Evolutionary conservation across 2,113 vertebrate genomes (phyloP).

Genomic region (Eudyptes chrysolophus): DNA sequence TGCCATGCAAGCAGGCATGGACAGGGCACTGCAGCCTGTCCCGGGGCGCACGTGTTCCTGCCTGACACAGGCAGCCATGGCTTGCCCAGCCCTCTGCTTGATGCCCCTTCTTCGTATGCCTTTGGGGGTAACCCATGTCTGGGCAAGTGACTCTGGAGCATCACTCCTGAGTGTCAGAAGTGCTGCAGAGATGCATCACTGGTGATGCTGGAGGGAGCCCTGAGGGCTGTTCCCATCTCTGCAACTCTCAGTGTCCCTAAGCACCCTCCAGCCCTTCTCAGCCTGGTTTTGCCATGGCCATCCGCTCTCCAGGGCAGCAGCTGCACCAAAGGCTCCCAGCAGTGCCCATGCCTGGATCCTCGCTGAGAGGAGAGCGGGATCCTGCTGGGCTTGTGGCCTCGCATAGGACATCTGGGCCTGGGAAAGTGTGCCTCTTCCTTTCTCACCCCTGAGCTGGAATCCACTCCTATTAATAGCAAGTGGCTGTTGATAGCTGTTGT

Average conservation of each 20-base stretch:
- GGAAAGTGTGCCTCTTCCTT: constrained; percentile 25
- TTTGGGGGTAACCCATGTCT: neutral
- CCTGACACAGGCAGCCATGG: neutral
- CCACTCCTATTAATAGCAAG: constrained; percentile 40
- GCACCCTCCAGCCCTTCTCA: neutral
- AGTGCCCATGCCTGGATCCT: neutral
- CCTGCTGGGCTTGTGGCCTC: neutral
- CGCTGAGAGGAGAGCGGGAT: neutral
- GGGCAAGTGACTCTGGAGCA: neutral
- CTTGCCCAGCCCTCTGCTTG: neutral
- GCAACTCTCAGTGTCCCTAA: neutral
- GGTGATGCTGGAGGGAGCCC: neutral
- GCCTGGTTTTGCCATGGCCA: accelerated
- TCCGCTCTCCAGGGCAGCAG: neutral
- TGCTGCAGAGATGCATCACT: neutral
- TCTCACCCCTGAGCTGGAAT: constrained; percentile 51
- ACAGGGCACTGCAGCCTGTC: neutral
- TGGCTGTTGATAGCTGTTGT: neutral
- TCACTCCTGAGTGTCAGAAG: neutral
- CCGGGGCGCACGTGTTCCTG: accelerated
- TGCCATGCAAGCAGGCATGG: neutral
- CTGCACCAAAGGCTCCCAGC: neutral
- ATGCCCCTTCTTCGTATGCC: neutral
- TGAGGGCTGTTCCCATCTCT: neutral
- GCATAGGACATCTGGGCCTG: constrained; percentile 1